Evolutionary conservation across 2,797 vertebrate genomes (phyloP).

Genomic region (Cephalopachus bancanus): DNA sequence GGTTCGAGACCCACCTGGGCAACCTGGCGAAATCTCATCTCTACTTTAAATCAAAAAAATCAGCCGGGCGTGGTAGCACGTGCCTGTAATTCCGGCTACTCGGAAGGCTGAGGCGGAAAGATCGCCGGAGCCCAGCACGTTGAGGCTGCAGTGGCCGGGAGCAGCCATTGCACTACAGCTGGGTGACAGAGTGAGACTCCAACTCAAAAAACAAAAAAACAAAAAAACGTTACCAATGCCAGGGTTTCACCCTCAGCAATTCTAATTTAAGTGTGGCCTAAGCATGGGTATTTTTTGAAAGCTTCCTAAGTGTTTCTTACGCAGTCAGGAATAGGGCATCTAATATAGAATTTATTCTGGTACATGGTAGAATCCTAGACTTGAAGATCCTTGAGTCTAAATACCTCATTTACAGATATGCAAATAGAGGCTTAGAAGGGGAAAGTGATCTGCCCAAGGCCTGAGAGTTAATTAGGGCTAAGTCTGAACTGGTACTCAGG

Average conservation of each 20-base stretch:
- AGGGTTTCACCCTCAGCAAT: not conserved
- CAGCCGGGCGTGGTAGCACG: too few relatives aligned
- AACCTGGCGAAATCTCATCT: too few relatives aligned
- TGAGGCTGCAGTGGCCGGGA: too few relatives aligned
- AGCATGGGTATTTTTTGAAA: not conserved
- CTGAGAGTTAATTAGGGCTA: constrained; percentile 63
- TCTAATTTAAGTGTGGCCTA: not conserved
- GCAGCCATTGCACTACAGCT: too few relatives aligned
- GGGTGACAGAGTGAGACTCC: too few relatives aligned
- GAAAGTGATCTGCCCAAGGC: not conserved
- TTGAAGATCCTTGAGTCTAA: constrained; percentile 7
- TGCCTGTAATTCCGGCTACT: too few relatives aligned
- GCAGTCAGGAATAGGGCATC: not conserved
- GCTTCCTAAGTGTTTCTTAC: not conserved
- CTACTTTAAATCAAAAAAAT: too few relatives aligned
- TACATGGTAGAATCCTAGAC: not conserved
- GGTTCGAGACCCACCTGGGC: too few relatives aligned
- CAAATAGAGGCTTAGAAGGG: not conserved
- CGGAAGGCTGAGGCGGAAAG: too few relatives aligned
- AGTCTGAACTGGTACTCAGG: not conserved
- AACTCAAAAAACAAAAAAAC: too few relatives aligned
- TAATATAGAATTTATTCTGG: not conserved
- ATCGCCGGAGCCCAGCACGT: too few relatives aligned
- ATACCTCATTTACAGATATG: constrained; percentile 51
- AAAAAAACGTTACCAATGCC: too few relatives aligned